A percentile compares a stretch with the other conserved stretches of the same genome.
Conservation (phyloP, 2,888 invertebrate species). For the Sinhomidia bicolor region DNA sequence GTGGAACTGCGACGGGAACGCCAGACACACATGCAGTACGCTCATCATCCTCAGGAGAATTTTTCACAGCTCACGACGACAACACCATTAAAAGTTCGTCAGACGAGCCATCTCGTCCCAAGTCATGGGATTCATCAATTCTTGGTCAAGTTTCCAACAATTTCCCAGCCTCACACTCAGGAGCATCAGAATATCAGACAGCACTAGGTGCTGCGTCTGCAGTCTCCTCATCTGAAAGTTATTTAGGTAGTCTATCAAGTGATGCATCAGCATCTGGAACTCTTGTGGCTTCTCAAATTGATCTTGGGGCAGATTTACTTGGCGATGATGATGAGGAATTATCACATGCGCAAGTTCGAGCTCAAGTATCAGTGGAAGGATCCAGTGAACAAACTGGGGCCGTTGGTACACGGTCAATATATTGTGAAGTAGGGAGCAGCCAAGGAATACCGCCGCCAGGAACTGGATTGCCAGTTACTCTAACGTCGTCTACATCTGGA, state of each 20-base stretch:
- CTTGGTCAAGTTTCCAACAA: constrained; percentile 79
- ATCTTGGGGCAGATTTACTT: constrained; percentile 88
- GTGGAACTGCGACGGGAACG: constrained; percentile 73
- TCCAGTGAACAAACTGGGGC: constrained; percentile 41
- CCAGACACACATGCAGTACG: constrained; percentile 78
- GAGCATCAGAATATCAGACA: constrained; percentile 78
- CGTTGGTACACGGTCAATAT: constrained; percentile 72
- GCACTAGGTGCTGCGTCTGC: constrained; percentile 76
- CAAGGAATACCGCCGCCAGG: constrained; percentile 66
- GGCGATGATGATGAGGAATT: constrained; percentile 84
- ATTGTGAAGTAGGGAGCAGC: constrained; percentile 75
- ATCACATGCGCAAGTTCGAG: constrained; percentile 61
- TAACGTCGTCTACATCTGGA: constrained; percentile 79
- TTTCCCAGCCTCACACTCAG: constrained; percentile 74
- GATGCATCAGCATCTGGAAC: constrained; percentile 89
- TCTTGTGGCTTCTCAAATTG: constrained; percentile 93
- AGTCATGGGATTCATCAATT: constrained; percentile 79
- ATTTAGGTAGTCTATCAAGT: constrained; percentile 78
- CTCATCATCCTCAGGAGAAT: constrained; percentile 79
- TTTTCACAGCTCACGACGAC: constrained; percentile 79
- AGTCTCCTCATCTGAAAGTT: constrained; percentile 78
- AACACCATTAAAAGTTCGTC: constrained; percentile 75
- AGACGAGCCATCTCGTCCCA: constrained; percentile 79
- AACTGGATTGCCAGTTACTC: constrained; percentile 78
- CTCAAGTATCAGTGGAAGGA: constrained; percentile 66